Percentiles rank a stretch among this genome's conserved stretches.
Evolutionary conservation across 2,888 invertebrate species (phyloP).

Genomic region (Drosophila recens): DNA sequence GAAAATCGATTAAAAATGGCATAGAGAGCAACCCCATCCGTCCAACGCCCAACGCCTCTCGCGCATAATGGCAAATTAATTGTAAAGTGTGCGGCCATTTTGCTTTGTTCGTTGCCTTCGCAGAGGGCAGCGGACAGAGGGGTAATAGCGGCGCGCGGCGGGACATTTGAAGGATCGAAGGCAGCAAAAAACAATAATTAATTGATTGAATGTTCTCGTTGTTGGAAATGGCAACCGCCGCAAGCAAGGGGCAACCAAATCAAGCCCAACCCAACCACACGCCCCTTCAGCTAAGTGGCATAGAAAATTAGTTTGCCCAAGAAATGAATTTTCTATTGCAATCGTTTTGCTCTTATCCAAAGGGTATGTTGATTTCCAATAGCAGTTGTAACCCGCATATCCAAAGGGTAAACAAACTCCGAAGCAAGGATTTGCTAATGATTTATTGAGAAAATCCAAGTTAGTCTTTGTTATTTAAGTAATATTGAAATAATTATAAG

Average conservation of each 20-base stretch:
- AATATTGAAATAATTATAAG: not conserved
- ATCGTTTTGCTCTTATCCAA: conserved; percentile 15
- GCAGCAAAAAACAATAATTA: conserved; percentile 76
- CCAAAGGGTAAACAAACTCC: conserved; percentile 9
- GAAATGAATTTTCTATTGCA: conserved; percentile 59
- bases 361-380: conserved; percentile 27
- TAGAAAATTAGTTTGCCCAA: conserved; percentile 77
- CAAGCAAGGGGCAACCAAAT: conserved; percentile 29
- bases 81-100: conserved; percentile 77
- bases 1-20: conserved; percentile 77
- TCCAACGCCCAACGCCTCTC: not conserved
- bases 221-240: conserved; percentile 43
- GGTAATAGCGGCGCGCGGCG: not conserved
- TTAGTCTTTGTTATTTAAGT: not conserved
- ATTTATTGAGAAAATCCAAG: not conserved
- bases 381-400: conserved; percentile 2
- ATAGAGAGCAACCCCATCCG: conserved; percentile 2
- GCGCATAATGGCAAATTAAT: conserved; percentile 76
- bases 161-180: conserved; percentile 69
- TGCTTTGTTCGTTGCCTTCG: conserved; percentile 75
- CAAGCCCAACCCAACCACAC: conserved; percentile 18
- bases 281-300: conserved; percentile 64
- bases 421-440: not conserved
- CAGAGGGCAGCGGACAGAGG: conserved; percentile 1
- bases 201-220: conserved; percentile 72